Base-by-base conservation (phyloP, 1,140 invertebrate genomes). In the Gryon sp. region DNA sequence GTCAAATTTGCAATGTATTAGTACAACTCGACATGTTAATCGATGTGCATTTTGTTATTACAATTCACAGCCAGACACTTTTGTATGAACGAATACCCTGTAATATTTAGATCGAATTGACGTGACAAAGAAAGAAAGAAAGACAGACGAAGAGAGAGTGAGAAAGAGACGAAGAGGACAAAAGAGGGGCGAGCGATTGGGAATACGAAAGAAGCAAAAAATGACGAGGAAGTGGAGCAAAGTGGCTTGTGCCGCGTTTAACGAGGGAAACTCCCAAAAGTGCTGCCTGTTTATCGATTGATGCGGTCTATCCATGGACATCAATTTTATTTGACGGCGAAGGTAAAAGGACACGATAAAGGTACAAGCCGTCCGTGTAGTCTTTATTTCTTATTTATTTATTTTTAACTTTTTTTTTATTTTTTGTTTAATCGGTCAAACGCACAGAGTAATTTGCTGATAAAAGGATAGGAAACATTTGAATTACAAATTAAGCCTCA, bases 261-360 rank as follows among this genome's bases (percentile, higher is more conserved):
- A 76, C 79, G 65, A 76, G 78, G 63, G 78, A 80, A 82, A 81
- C 78, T 83, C 81, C 79, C 78, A 81, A 83, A 83, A 83, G 81
- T 83, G 80, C 80, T 78, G 65, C 34, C 69, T 78, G 72, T 73
- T 83, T 80, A 80, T 76, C 73, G 80, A 83, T 83, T 70, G 65
- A 81, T 81, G 77, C 68, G 68, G 65, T 59, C 60, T 76, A 59
- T 57, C 55, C 70, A 75, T 46, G 76, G 66, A 78, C 76, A 80
- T 83, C 77, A 80, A 83, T 81, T 81, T 82, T 76, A 80, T 80
- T 80, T 50, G 72, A 63, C 63, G 41, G 38, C 34, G 5, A 36
- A 55, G 28, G 20, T 55, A 55, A 72, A 72, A 62, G 57, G 12
- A 53, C 38, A 26, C 55, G 46, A 50, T 57, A 50, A 52, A 55